Evolutionary conservation across 1,140 invertebrate genomes (phyloP), one percentile per base, ranked within the genome.

Genomic region (Anastatus disparis): DNA sequence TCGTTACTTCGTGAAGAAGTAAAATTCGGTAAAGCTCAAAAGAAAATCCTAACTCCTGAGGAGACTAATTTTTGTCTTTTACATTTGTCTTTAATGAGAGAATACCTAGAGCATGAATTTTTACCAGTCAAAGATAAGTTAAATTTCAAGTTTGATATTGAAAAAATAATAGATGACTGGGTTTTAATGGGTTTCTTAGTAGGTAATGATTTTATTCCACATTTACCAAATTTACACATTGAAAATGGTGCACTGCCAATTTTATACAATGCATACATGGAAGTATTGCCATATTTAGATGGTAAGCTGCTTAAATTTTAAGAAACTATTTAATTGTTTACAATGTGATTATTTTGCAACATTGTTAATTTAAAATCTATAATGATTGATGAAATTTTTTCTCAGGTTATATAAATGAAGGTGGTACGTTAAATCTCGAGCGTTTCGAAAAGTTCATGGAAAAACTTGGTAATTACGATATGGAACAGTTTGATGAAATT

Each of bases 161-260:
- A 97, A 78, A 91, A 92, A 44, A 90, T 92, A 35, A 89, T 92
- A 1, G 90, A 92, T 62, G 91, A 92, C 70, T 91, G 92, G 93
- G 91, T 99, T 3, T 84, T 99, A 8, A 96, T 99, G 94, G 94
- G 95, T 1, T 98, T 98, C 83, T 85, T 99, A 27, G 93, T 99
- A 7, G 97, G 97, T 48, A 99, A 99, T 85, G 97, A 99, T 86
- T 99, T 99, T 84, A 94, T 99, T 77, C 97, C 97, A 0, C 90
- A 98, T 86, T 86, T 99, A 62, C 97, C 97, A 29, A 91, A 97
- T 82, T 88, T 99, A 80, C 95, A 99, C 82, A 98, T 99, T 75
- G 89, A 90, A 63, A 92, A 94, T 79, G 95, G 95, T 78, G 95
- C 95, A 35, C 81, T 99, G 53, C 93, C 94, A 0, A 82, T 93